These are phyloP conservation scores for Gadus macrocephalus DNA, from an alignment of 2,113 vertebrate genomes.

Conservation along the genomic window DNA sequence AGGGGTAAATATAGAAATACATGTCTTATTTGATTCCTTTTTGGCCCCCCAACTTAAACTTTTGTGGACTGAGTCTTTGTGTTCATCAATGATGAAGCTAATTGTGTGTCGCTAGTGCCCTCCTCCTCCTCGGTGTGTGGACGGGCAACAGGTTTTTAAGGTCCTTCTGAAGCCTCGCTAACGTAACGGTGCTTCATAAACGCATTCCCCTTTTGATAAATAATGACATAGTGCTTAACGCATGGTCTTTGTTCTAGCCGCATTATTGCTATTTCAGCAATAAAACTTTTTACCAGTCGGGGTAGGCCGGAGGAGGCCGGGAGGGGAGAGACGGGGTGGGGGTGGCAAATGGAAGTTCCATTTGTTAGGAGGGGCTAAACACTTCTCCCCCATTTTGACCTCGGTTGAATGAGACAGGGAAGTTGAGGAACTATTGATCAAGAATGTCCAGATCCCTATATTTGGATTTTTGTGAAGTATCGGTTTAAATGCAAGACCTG, in stretches of 20 bases:
- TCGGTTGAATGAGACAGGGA: constrained; percentile 40
- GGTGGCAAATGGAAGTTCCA: constrained; percentile 57
- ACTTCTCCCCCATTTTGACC: constrained; percentile 68
- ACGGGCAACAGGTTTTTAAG: constrained; percentile 64
- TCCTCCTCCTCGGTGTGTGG: constrained; percentile 29
- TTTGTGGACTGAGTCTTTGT: constrained; percentile 50
- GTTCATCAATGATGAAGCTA: constrained; percentile 19
- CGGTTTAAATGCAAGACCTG: too few relatives aligned
- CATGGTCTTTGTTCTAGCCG: background rate
- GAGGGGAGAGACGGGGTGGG: constrained; percentile 31
- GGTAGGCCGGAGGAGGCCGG: constrained; percentile 25
- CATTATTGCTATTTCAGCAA: constrained; percentile 13
- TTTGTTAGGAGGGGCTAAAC: constrained; percentile 63
- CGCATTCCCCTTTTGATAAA: background rate
- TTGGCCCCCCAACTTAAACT: constrained; percentile 29
- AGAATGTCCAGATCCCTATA: background rate
- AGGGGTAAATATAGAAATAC: background rate
- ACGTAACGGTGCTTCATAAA: background rate
- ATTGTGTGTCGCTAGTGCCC: background rate
- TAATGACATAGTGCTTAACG: background rate
- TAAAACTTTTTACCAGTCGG: constrained; percentile 40
- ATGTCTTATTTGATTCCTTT: background rate
- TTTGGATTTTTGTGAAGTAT: too few relatives aligned
- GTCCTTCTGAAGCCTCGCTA: constrained; percentile 28
- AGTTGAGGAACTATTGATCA: constrained; percentile 27